Evolutionary conservation across 2,797 vertebrate genomes (phyloP).

Genomic region (Sebastes reedi): DNA sequence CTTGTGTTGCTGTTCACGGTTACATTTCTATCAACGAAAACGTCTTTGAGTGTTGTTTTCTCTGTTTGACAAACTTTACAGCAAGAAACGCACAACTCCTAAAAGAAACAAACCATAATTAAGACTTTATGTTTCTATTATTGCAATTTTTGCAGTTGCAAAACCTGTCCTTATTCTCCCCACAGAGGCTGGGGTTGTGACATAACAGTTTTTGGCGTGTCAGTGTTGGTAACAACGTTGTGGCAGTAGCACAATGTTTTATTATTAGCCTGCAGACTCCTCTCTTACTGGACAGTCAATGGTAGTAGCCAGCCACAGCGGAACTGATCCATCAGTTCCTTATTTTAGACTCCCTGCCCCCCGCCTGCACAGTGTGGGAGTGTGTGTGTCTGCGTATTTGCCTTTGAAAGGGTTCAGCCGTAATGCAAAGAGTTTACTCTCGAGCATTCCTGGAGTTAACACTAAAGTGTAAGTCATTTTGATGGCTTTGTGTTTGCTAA

Average conservation of each 20-base stretch:
- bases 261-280: slow-evolving; percentile 65
- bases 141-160: slow-evolving; percentile 14
- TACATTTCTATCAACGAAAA: neutral
- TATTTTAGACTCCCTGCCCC: slow-evolving; percentile 65
- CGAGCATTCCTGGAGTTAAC: slow-evolving; percentile 59
- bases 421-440: slow-evolving; percentile 52
- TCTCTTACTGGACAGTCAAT: slow-evolving; percentile 58
- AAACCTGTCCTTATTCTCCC: neutral
- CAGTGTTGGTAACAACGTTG: slow-evolving; percentile 41
- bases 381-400: slow-evolving; percentile 52
- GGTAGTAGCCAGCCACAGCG: slow-evolving; percentile 46
- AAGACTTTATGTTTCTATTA: neutral
- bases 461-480: slow-evolving; percentile 52
- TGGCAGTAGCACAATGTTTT: slow-evolving; percentile 50
- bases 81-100: neutral
- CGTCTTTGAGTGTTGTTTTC: neutral
- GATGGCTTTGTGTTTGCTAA: slow-evolving; percentile 54
- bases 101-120: neutral
- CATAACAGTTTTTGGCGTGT: slow-evolving; percentile 34
- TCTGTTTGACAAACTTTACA: neutral
- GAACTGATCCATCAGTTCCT: slow-evolving; percentile 70
- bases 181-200: slow-evolving; percentile 20
- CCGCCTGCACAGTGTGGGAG: slow-evolving; percentile 12
- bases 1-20: neutral
- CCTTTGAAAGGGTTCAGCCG: slow-evolving; percentile 42